phyloP scores from a whole-genome alignment of 2,797 vertebrate genomes.

The Characodon lateralis region DNA sequence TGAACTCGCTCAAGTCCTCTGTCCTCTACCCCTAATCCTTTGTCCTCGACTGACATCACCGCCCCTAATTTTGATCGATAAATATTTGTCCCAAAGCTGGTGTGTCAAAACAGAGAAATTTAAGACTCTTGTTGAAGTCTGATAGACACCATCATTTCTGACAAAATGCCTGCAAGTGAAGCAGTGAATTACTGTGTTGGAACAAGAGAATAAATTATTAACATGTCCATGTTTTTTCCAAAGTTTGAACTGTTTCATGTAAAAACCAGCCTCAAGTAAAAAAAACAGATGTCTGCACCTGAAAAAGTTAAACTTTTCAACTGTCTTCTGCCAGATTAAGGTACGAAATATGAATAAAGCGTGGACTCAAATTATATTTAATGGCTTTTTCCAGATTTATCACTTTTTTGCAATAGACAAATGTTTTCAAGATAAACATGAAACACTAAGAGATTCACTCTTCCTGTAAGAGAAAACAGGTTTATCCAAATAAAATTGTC shows the following conservation, averaged over 20 bases:
- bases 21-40: too few species aligned
- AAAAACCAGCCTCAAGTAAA: neutral
- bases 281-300: neutral
- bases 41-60: too few species aligned
- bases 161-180: neutral
- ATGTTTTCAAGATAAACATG: neutral
- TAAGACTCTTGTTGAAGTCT: neutral
- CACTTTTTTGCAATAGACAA: neutral
- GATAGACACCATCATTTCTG: neutral
- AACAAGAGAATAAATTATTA: neutral
- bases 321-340: neutral
- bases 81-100: too few species aligned
- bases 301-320: neutral
- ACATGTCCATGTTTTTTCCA: neutral
- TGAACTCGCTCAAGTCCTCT: too few species aligned
- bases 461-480: neutral
- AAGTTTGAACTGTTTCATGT: too few species aligned
- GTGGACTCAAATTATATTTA: neutral
- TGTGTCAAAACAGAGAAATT: too few species aligned
- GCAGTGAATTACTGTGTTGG: neutral
- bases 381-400: neutral
- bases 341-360: too few species aligned
- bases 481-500: neutral
- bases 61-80: too few species aligned
- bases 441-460: neutral